Conservation (phyloP, 2,888 invertebrate genomes). For the Platerodrilus igneus region DNA sequence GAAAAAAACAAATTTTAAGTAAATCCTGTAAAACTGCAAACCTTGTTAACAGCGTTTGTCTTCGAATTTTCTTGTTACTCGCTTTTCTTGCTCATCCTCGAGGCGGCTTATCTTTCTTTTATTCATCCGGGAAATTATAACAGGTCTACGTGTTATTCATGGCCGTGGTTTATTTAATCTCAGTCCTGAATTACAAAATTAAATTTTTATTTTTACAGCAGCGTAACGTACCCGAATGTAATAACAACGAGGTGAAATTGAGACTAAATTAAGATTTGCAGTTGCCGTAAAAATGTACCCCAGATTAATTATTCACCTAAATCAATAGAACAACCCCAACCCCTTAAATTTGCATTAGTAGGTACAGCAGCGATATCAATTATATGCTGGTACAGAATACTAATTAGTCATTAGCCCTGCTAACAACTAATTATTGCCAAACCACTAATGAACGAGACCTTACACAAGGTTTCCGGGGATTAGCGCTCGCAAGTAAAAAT, state of each 20-base stretch:
- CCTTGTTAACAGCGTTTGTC: slow-evolving; percentile 21
- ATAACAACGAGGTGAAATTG: slow-evolving; percentile 19
- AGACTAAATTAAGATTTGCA: slow-evolving; percentile 19
- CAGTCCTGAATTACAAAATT: slow-evolving; percentile 20
- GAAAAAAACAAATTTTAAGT: slow-evolving; percentile 21
- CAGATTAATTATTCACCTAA: neutral
- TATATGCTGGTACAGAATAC: slow-evolving; percentile 8
- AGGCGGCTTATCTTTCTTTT: slow-evolving; percentile 23
- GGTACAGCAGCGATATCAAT: slow-evolving; percentile 14
- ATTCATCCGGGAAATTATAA: slow-evolving; percentile 22
- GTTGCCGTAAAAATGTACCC: neutral
- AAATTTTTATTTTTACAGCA: slow-evolving; percentile 19
- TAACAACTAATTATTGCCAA: slow-evolving; percentile 10
- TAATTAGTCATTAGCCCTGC: slow-evolving; percentile 10
- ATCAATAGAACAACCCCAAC: neutral
- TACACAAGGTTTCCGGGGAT: too few relatives aligned
- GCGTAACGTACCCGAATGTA: slow-evolving; percentile 9
- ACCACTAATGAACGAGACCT: slow-evolving; percentile 11
- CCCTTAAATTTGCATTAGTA: slow-evolving; percentile 8
- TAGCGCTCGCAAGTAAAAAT: too few relatives aligned
- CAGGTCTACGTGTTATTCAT: slow-evolving; percentile 22
- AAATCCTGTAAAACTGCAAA: slow-evolving; percentile 21
- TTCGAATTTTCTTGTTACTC: slow-evolving; percentile 22
- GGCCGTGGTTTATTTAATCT: slow-evolving; percentile 21
- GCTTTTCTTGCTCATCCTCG: slow-evolving; percentile 15